Evolutionary conservation across 2,888 invertebrate genomes (phyloP).

Genomic region (Helleia helle): DNA sequence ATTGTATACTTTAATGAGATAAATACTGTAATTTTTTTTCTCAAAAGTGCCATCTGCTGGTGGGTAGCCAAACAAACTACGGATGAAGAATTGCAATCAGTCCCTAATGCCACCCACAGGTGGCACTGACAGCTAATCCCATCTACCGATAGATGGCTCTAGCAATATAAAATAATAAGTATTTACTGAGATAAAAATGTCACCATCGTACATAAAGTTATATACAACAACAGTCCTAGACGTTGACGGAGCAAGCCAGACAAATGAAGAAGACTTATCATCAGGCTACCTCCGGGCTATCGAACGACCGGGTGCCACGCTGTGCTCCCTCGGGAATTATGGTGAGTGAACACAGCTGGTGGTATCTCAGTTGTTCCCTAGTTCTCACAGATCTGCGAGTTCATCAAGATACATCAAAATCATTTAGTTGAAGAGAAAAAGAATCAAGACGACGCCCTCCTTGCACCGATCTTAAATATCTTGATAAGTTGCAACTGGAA

Average conservation of each 20-base stretch:
- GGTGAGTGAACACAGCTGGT: constrained; percentile 98
- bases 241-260: too few relatives aligned
- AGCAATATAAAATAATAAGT: neutral
- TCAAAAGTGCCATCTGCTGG: constrained; percentile 9
- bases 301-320: constrained; percentile 95
- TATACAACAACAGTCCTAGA: too few relatives aligned
- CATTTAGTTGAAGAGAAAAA: neutral
- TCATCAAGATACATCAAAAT: too few relatives aligned
- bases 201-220: too few relatives aligned
- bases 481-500: too few relatives aligned
- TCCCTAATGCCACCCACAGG: neutral
- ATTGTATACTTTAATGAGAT: too few relatives aligned
- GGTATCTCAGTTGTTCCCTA: constrained; percentile 94
- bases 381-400: constrained; percentile 36
- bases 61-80: neutral
- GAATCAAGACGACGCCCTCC: too few relatives aligned
- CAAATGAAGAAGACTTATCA: constrained; percentile 12
- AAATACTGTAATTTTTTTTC: too few relatives aligned
- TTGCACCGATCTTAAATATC: too few relatives aligned
- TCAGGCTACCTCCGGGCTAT: constrained; percentile 42
- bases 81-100: neutral
- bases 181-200: neutral
- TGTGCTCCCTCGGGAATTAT: constrained; percentile 90
- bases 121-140: neutral
- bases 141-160: neutral